Percentiles rank a stretch among this genome's conserved stretches.
Evolutionary conservation across 2,113 vertebrate genomes (phyloP).

Genomic region (Sphyrna mokarran): DNA sequence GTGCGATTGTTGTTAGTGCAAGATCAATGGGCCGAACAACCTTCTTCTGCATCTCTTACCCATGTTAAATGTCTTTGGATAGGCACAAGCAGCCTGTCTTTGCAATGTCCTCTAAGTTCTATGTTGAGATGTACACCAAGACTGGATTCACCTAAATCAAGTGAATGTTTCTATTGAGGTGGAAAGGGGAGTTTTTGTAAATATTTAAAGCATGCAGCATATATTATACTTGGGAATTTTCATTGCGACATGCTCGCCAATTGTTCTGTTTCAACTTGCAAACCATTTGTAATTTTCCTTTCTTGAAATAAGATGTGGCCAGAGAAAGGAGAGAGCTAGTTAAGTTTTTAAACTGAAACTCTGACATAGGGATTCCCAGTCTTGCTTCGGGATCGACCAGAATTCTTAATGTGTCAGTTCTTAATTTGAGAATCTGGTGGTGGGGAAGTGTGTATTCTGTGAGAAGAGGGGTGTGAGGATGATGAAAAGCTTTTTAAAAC

Average conservation of each 20-base stretch:
- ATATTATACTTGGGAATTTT: background rate
- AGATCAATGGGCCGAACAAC: too few relatives aligned
- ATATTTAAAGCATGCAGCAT: background rate
- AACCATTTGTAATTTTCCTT: background rate
- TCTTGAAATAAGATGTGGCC: background rate
- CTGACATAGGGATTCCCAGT: background rate
- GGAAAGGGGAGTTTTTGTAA: background rate
- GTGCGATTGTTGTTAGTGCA: too few relatives aligned
- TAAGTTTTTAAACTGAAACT: background rate
- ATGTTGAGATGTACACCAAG: background rate
- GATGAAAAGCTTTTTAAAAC: background rate
- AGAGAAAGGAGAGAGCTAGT: background rate
- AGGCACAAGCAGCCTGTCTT: background rate
- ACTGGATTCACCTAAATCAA: background rate
- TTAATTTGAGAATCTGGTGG: background rate
- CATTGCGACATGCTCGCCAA: background rate
- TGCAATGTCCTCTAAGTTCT: background rate
- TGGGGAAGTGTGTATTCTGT: background rate
- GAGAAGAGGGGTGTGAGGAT: background rate
- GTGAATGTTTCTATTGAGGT: background rate
- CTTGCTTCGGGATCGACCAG: background rate
- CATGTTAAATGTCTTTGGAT: background rate
- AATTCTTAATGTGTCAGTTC: background rate
- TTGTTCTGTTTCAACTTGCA: background rate
- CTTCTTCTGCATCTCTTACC: too few relatives aligned